Evolutionary conservation across 2,888 invertebrate genomes (phyloP), one percentile per base, ranked within the genome.

Genomic region (Cataglyphis cursor): DNA sequence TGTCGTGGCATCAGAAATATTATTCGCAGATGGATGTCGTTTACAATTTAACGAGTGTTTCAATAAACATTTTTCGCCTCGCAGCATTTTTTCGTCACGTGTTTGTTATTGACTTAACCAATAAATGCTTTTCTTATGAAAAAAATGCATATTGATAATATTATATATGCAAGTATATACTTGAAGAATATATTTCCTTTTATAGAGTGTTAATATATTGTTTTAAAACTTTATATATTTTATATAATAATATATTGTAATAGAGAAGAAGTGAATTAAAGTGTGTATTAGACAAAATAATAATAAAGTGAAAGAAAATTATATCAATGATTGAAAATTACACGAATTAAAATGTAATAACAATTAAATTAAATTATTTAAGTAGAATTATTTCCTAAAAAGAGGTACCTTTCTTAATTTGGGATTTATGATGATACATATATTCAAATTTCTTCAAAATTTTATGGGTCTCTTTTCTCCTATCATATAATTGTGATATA

Each of bases 1-100:
- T 72, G 72, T 80, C 68, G 15, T 31, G 66, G 38, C 54, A 68
- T 81, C 81, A 70, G 82, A 70, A 76, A 82, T 68, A 82, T 82
- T 82, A 82, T 82, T 76, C 68, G 62, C 65, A 76, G 51, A 72
- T 64, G 82, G 73, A 21, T 54, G 48, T 41, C 59, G 64, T 83
- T 75, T 48, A 70, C 70, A 41, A 82, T 82, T 84, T 82, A 75
- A 44, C 59, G 59, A 44, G 31, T 81, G 73, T 54, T 83, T 81
- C 28, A 72, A 83, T 75, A 68, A 84, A 84, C 70, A 73, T 82
- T 84, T 75, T 84, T 82, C 57, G 38, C 65, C 81, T 84, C 68
- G 38, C 48, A 51, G 66, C 51, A 15, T 51, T 76, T 76, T 76
- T 51, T 51, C 65, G 51, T 35, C 62, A n/a, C 35, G 62, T 62